These are phyloP conservation scores for Mystacornis crossleyi DNA, from an alignment of 2,113 vertebrate species.

Conservation along the genomic window DNA sequence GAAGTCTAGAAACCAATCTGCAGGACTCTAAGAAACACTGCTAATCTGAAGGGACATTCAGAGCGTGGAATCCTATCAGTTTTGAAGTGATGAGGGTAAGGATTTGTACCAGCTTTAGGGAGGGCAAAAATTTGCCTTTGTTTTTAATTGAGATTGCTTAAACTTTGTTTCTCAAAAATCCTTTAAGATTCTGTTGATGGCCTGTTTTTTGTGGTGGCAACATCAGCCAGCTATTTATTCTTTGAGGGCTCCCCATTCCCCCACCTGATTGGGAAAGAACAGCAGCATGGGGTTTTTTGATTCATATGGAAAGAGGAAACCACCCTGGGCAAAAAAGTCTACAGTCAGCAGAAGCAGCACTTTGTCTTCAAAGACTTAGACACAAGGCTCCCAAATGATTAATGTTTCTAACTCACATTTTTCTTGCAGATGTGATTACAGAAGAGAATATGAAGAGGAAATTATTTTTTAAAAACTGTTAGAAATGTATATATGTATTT, in stretches of 20 bases:
- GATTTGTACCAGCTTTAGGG: background rate
- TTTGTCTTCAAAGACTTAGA: slow-evolving; percentile 55
- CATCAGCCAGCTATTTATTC: background rate
- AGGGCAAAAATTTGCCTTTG: background rate
- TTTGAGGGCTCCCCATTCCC: background rate
- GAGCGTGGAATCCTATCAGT: background rate
- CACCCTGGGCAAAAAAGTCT: slow-evolving; percentile 37
- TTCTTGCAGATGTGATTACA: slow-evolving; percentile 53
- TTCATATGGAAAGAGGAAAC: slow-evolving; percentile 50
- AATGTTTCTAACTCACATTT: slow-evolving; percentile 33
- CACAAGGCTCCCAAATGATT: slow-evolving; percentile 39
- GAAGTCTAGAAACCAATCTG: background rate
- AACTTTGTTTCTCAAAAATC: background rate
- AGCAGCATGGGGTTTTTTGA: background rate
- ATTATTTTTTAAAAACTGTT: rapidly evolving
- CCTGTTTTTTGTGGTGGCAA: background rate
- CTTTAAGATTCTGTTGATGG: background rate
- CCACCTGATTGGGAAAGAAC: background rate
- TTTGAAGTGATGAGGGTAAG: background rate
- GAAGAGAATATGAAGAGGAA: background rate
- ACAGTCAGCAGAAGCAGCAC: slow-evolving; percentile 44
- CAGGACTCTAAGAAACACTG: background rate
- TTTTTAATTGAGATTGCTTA: background rate
- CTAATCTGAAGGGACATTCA: background rate
- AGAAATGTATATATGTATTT: background rate